phyloP scores from a whole-genome alignment of 2,797 vertebrate genomes.

The Urosaurus nigricauda region DNA sequence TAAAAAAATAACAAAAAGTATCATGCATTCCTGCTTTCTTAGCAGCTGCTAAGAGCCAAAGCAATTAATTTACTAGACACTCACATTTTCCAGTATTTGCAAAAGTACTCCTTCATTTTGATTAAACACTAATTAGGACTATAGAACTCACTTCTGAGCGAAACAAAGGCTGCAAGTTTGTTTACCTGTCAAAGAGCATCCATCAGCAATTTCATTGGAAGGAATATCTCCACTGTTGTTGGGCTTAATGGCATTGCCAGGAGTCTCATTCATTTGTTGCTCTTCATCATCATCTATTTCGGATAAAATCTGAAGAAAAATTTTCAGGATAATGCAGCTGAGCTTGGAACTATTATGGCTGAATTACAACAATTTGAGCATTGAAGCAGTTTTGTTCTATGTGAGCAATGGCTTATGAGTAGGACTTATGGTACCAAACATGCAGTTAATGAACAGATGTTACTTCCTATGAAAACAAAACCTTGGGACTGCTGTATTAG shows the following conservation, averaged over 20 bases:
- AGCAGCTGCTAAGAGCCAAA: neutral
- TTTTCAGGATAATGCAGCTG: conserved; percentile 35
- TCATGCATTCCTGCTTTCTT: neutral
- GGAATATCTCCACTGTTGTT: conserved; percentile 6
- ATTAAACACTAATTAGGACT: neutral
- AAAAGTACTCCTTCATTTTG: neutral
- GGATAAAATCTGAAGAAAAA: conserved; percentile 77
- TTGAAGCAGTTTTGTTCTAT: conserved; percentile 8
- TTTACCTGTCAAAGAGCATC: conserved; percentile 65
- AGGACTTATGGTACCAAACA: conserved; percentile 5
- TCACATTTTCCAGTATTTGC: neutral
- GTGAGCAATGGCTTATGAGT: conserved; percentile 8
- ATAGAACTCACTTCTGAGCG: neutral
- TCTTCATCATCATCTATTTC: conserved; percentile 80
- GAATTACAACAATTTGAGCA: conserved; percentile 1
- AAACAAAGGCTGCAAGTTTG: neutral
- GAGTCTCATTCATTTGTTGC: conserved; percentile 49
- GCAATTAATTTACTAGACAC: no score
- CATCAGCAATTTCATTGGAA: conserved; percentile 39
- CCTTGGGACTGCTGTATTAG: neutral
- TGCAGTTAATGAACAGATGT: fast-evolving
- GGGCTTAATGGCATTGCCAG: conserved; percentile 8
- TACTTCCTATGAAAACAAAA: conserved; percentile 17
- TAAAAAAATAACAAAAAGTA: neutral
- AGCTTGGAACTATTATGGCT: neutral